Conservation (phyloP, 2,888 invertebrate species). For the Drosophila multiciliata region DNA sequence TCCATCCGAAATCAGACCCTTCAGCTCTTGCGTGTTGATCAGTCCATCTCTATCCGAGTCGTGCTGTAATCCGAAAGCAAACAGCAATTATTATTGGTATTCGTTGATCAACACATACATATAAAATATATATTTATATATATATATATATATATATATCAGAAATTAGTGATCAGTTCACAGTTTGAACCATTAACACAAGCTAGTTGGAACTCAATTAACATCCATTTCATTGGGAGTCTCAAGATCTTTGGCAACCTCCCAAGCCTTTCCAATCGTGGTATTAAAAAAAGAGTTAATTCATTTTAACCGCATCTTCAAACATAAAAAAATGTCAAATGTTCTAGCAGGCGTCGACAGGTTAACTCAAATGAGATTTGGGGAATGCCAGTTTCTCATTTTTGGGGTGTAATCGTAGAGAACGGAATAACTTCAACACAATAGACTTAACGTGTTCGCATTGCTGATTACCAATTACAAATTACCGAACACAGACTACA, state of each 20-base stretch:
- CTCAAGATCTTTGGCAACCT: background rate
- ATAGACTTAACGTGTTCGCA: background rate
- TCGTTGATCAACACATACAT: background rate
- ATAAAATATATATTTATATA: background rate
- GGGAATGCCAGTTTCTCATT: background rate
- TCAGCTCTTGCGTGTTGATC: slow-evolving; percentile 89
- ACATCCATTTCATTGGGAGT: background rate
- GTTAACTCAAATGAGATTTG: background rate
- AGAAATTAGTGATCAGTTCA: background rate
- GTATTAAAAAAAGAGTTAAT: background rate
- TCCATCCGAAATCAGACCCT: slow-evolving; percentile 81
- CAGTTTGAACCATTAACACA: background rate
- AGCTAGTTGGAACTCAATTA: background rate
- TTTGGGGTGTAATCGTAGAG: background rate
- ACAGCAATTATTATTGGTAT: background rate
- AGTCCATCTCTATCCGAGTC: slow-evolving; percentile 90
- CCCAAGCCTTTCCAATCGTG: background rate
- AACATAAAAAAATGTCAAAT: background rate
- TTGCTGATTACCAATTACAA: background rate
- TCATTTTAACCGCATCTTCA: background rate
- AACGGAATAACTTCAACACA: background rate
- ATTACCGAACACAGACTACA: too few relatives aligned
- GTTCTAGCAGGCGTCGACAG: background rate
- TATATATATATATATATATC: background rate
- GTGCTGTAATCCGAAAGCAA: slow-evolving; percentile 86